Base-by-base conservation (phyloP, 1,140 invertebrate genomes). In the Lucilia cuprina region DNA sequence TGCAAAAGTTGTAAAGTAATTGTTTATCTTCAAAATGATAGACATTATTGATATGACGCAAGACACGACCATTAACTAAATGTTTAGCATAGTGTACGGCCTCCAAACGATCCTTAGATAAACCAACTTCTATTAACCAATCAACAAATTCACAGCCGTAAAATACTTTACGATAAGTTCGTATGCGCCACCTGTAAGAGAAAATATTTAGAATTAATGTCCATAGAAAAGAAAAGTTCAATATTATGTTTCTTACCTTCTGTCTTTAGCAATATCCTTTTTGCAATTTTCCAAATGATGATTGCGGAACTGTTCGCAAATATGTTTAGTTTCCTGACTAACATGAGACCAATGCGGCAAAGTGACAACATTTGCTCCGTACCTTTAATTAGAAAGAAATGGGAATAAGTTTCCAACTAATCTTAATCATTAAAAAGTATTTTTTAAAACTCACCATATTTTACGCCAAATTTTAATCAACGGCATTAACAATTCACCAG, bases 271-370 rank as follows among this genome's bases (percentile, higher is more conserved):
- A 89, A 98, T 97, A 70, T 96, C 95, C 85, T 93, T 92, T 77
- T 93, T 93, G 92, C 97, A 98, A 86, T 95, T 96, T 12, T 95
- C 93, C 88, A 97, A 92, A 91, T 98, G 96, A 91, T 97, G 96
- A 41, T 93, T 95, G 25, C 94, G 94, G 91, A 98, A 99, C 89
- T 98, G 96, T 85, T 98, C 96, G 88, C 97, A 97, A 75, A 97
- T 94, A 85, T 96, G 94, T 87, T 93, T 95, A 0, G 95, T 96
- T 90, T 97, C 96, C 19, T 94, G 92, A 75, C 94, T 94, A 4
- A 98, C 87, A 75, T 96, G 94, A 74, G 95, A 94, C 89, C 95
- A 94, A 4, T 94, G 89, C 2, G 96, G 96, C 65, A 97, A 87
- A 17, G 93, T 92, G 1, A 96, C 91, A 5, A 93, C 93, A 86